Percentiles rank a stretch among this genome's conserved stretches.
Conservation (phyloP, 2,888 invertebrate genomes). For the Euspilapteryx auroguttella region DNA sequence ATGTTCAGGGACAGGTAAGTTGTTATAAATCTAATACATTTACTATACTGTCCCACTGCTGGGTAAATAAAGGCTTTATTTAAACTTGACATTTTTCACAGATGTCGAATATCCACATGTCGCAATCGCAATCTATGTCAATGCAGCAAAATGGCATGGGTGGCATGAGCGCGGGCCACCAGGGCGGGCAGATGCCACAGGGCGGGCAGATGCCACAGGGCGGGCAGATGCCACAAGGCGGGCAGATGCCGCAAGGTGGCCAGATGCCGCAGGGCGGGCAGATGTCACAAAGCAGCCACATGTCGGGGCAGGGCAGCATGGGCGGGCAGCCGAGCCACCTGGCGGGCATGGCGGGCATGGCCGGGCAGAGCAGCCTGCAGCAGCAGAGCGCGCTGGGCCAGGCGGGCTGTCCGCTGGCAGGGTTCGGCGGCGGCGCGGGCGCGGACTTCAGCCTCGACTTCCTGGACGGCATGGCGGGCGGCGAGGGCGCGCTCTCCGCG, state of each 20-base stretch:
- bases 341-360: constrained; percentile 9
- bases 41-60: background rate
- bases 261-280: constrained; percentile 18
- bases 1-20: constrained; percentile 51
- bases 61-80: too few relatives aligned
- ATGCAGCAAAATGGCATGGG: constrained; percentile 32
- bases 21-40: background rate
- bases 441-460: constrained; percentile 83
- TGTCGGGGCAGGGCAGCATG: constrained; percentile 18
- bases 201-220: constrained; percentile 10
- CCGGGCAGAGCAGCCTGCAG: constrained; percentile 10
- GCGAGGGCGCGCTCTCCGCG: constrained; percentile 73
- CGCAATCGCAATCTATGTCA: constrained; percentile 67
- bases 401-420: constrained; percentile 8
- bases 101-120: constrained; percentile 71
- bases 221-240: constrained; percentile 16
- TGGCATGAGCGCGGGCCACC: constrained; percentile 21
- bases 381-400: constrained; percentile 12
- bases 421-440: constrained; percentile 26
- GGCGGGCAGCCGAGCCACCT: constrained; percentile 15
- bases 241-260: constrained; percentile 14
- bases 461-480: constrained; percentile 77
- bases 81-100: too few relatives aligned
- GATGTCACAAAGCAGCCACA: constrained; percentile 17
- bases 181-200: constrained; percentile 23